Base-by-base conservation (phyloP, 1,140 invertebrate species). In the Penaeus vannamei region DNA sequence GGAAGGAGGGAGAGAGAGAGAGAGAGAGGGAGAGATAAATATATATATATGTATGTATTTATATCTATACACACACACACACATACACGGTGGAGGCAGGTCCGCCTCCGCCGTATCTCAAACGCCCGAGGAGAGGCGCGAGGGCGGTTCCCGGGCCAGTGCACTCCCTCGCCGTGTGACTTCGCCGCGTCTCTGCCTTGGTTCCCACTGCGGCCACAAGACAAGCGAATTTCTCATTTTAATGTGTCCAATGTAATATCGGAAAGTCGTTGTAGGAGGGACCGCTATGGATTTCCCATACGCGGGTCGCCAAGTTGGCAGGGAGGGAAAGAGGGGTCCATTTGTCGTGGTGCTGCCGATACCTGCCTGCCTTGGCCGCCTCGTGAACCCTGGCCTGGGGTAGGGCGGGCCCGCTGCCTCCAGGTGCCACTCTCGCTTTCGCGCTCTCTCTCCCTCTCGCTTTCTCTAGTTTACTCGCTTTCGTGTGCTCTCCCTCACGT, bases 221-320 rank as follows among this genome's bases (percentile, higher is more conserved):
- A 87, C 86, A 82, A 60, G 85, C 76, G 80, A 87, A 83, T 87
- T 87, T 83, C 86, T 87, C 86, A 87, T 87, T 87, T 87, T 87
- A 87, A 87, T 87, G 86, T 87, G 29, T 46, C 62, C 77, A 82
- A 87, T 87, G 86, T 87, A 87, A 87, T 87, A 87, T 87, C 79
- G 86, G 86, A 87, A 87, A 87, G 86, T 87, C 86, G 62, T 87
- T 87, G 42, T 79, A 80, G 80, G 53, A 64, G 86, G 77, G 80
- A 82, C 42, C 60, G 64, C 79, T 87, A 87, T 87, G 86, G 86
- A 87, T 87, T 87, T 87, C 79, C 86, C 86, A 87, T 87, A 87
- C 72, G n/a, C 61, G 81, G 86, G 86, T 82, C 85, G 86, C 86
- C 86, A 87, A 82, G 86, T 72, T 82, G 86, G 79, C 62, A 81